Evolutionary conservation across 2,888 invertebrate species (phyloP), one percentile per base, ranked within the genome.

Genomic region (Watsonalla cultraria): DNA sequence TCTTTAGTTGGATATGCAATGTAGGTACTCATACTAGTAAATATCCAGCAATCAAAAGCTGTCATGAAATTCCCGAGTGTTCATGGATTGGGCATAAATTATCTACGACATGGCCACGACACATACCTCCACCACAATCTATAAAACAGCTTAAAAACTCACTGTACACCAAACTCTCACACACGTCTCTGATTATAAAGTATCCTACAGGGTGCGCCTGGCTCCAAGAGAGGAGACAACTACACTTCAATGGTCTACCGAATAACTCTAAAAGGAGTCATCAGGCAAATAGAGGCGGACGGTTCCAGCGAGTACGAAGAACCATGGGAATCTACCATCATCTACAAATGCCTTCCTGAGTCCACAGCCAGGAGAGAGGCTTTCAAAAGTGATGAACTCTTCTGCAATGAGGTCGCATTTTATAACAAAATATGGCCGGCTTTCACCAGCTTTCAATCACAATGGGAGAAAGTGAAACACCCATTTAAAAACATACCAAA

Each of bases 211-310:
- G 93, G 94, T 57, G 92, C 93, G 13, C 93, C 92, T 5, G 95
- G 94, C n/a, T 93, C 95, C 0, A 94, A 93, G 55, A 89, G 94
- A 52, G 95, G 95, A 0, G 95, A 95, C 70, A 95, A 95, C 77
- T 95, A 95, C 71, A 95, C 94, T 0, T 94, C 95, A 7, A 93
- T 94, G 90, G 86, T 95, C 7, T 95, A 94, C 78, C 91, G 95
- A 11, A 90, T 94, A 54, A 85, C 91, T 0, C 79, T 94, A 5
- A 92, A 91, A 63, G 95, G 95, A 0, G 65, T 66, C 5, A 78
- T 77, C 13, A 84, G 83, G 54, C 72, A 75, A 39, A 57, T 64
- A 0, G 77, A 78, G 52, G 70, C 78, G 0, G 82, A 80, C 6
- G 84, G 84, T 1, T 77, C 76, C 0, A 61, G 66, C 35, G 79